Conservation (phyloP, 1,140 invertebrate species). For the Cyrtorhinus lividipennis region DNA sequence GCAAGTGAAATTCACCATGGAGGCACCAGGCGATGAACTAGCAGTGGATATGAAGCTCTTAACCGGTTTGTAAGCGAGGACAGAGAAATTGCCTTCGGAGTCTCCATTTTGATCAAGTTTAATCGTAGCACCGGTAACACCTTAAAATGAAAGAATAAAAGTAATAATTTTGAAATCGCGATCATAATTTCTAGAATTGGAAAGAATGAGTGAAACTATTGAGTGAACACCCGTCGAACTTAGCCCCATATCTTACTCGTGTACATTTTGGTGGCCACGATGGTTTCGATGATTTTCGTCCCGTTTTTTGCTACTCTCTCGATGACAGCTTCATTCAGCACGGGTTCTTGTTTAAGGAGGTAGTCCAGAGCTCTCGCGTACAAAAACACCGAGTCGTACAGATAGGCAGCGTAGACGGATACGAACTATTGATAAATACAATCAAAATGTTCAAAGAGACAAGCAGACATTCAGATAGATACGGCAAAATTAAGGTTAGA, state of each 20-base stretch:
- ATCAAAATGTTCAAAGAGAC: no score
- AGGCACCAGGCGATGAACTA: constrained; percentile 14
- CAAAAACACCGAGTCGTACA: constrained; percentile 88
- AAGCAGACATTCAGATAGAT: constrained; percentile 9
- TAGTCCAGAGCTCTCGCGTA: constrained; percentile 75
- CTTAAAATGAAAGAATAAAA: constrained; percentile 43
- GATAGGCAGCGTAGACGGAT: constrained; percentile 84
- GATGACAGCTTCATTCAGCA: constrained; percentile 41
- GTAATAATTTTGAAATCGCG: no score
- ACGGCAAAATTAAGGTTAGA: no score
- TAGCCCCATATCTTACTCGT: constrained; percentile 51
- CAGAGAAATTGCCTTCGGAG: constrained; percentile 92
- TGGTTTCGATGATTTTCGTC: constrained; percentile 58
- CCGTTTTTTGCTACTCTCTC: constrained; percentile 59
- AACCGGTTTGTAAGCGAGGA: constrained; percentile 56
- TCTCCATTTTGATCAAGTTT: constrained; percentile 84
- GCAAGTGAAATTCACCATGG: constrained; percentile 45
- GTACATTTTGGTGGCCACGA: constrained; percentile 59
- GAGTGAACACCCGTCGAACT: not conserved
- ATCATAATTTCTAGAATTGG: constrained; percentile 12
- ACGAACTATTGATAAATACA: constrained; percentile 47
- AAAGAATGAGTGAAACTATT: not conserved
- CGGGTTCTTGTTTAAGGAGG: constrained; percentile 41
- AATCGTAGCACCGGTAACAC: constrained; percentile 81
- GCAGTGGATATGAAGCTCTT: no score